Percentiles rank a stretch among this genome's conserved stretches.
Evolutionary conservation across 2,888 invertebrate species (phyloP).

Genomic region (Schrankia costaestrigalis): DNA sequence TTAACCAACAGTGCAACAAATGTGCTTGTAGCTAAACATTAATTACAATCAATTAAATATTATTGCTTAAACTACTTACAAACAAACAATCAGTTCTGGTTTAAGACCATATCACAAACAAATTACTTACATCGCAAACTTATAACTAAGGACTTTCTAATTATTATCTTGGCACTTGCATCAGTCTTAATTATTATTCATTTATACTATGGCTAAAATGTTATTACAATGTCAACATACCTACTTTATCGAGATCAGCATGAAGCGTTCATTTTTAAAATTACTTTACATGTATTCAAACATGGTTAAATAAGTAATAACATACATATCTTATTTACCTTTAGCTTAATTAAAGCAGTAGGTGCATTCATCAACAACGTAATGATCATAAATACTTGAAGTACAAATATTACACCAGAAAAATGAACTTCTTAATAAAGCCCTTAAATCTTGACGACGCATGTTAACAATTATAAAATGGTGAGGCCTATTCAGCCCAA

Average conservation of each 20-base stretch:
- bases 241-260: no score
- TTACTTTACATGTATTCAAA: background rate
- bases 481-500: background rate
- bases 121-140: no score
- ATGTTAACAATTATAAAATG: background rate
- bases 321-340: no score
- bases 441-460: background rate
- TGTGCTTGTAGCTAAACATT: background rate
- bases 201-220: no score
- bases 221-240: no score
- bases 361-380: background rate
- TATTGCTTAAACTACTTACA: background rate
- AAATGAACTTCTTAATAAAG: background rate
- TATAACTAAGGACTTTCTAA: no score
- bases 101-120: background rate
- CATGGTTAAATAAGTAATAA: background rate
- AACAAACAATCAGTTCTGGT: background rate
- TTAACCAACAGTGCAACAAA: no score
- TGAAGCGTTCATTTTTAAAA: no score
- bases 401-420: background rate
- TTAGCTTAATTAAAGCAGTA: background rate
- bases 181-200: no score
- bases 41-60: background rate
- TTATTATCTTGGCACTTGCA: no score
- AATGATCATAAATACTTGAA: background rate